These are phyloP conservation scores for Ctenoplectra terminalis DNA, from an alignment of 1,140 invertebrate genomes.

Conservation along the genomic window DNA sequence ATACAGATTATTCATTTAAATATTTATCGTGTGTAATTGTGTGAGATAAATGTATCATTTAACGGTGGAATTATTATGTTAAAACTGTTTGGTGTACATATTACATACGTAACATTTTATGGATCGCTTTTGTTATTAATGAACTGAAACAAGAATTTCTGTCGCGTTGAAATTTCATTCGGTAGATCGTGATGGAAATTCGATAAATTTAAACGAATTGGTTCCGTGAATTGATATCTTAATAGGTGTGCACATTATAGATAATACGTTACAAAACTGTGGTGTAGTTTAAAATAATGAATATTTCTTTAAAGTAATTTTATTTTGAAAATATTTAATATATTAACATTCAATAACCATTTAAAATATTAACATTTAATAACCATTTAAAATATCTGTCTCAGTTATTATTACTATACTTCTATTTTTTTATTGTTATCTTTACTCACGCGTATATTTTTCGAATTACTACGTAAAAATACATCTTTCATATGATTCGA, in stretches of 20 bases:
- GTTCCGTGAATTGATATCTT: background rate
- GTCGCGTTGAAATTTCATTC: background rate
- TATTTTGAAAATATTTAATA: background rate
- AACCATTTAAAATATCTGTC: too few relatives aligned
- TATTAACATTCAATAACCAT: too few relatives aligned
- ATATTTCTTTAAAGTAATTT: background rate
- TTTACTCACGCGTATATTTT: too few relatives aligned
- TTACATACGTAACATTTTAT: background rate
- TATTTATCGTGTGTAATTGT: too few relatives aligned
- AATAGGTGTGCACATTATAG: background rate
- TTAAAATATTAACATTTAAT: too few relatives aligned
- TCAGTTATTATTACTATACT: too few relatives aligned
- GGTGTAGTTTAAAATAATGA: background rate
- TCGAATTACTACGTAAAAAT: too few relatives aligned
- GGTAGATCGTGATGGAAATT: background rate
- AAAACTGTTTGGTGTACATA: background rate
- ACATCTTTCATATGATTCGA: too few relatives aligned
- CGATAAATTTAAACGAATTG: background rate
- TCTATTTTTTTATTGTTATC: too few relatives aligned
- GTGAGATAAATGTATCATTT: background rate
- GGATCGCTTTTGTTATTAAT: background rate
- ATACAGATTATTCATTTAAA: too few relatives aligned
- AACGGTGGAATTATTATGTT: background rate
- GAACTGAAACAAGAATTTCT: background rate
- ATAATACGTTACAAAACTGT: background rate